A percentile compares a stretch with the other conserved stretches of the same genome.
phyloP scores from a whole-genome alignment of 2,113 vertebrate genomes.

The Pseudorectes ferrugineus region DNA sequence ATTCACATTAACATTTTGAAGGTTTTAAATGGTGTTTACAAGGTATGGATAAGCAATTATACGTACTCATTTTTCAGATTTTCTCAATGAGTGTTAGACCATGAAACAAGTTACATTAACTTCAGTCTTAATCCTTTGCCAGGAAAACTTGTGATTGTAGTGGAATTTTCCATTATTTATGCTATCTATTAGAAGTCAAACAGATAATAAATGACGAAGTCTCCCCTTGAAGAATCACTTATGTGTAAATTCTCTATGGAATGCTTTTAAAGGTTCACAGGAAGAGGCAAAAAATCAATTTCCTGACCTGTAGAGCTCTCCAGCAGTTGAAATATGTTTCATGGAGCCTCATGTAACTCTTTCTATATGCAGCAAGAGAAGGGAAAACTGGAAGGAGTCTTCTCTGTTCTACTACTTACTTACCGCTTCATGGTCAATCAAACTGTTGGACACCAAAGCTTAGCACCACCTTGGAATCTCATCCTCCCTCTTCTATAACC shows the following conservation, averaged over 20 bases:
- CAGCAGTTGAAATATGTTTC: neutral
- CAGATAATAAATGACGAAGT: neutral
- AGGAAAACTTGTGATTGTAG: neutral
- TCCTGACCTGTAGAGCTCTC: neutral
- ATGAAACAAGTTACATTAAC: neutral
- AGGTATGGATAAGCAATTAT: neutral
- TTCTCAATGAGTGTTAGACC: neutral
- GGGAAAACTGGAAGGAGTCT: neutral
- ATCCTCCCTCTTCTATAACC: neutral
- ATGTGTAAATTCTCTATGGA: neutral
- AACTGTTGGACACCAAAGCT: neutral
- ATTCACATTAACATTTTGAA: slow-evolving; percentile 16
- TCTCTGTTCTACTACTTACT: neutral
- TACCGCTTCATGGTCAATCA: neutral
- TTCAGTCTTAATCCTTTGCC: neutral
- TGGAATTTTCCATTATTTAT: neutral
- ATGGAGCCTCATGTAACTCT: neutral
- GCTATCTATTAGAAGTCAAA: neutral
- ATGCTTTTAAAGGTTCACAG: neutral
- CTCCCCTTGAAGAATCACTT: neutral
- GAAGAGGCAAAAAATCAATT: neutral
- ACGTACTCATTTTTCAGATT: neutral
- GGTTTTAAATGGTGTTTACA: neutral
- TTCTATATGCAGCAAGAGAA: neutral
- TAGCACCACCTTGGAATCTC: neutral